A percentile compares a stretch with the other conserved stretches of the same genome.
Evolutionary conservation across 2,888 invertebrate genomes (phyloP).

Genomic region (Parthenolecanium corni): DNA sequence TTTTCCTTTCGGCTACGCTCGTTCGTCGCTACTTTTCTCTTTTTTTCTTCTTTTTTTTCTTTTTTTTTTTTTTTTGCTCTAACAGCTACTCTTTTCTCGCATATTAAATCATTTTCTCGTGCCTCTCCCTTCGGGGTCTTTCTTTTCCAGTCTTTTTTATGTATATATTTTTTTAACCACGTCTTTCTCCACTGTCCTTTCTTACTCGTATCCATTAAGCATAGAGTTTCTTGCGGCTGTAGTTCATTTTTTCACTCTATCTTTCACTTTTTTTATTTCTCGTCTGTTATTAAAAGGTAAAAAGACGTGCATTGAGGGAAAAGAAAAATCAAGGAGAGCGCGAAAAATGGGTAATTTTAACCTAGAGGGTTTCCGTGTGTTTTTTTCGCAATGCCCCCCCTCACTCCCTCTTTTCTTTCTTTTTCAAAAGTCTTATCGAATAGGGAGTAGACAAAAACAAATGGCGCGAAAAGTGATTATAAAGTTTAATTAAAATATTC

Average conservation of each 20-base stretch:
- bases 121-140: background rate
- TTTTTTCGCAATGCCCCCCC: background rate
- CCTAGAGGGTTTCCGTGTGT: background rate
- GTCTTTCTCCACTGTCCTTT: background rate
- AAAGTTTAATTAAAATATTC: background rate
- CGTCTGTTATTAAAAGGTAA: slow-evolving; percentile 12
- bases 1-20: slow-evolving; percentile 21
- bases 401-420: background rate
- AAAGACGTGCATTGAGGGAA: no score
- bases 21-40: background rate
- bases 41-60: background rate
- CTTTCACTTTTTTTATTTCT: background rate
- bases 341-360: background rate
- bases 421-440: no score
- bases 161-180: no score
- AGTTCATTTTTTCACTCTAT: background rate
- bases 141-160: background rate
- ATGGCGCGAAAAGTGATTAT: background rate
- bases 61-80: background rate
- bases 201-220: background rate
- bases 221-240: slow-evolving; percentile 14
- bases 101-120: slow-evolving; percentile 18
- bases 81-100: slow-evolving; percentile 12
- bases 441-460: background rate
- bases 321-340: background rate